phyloP scores from a whole-genome alignment of 2,797 vertebrate species.

The Rallus crepitans region DNA sequence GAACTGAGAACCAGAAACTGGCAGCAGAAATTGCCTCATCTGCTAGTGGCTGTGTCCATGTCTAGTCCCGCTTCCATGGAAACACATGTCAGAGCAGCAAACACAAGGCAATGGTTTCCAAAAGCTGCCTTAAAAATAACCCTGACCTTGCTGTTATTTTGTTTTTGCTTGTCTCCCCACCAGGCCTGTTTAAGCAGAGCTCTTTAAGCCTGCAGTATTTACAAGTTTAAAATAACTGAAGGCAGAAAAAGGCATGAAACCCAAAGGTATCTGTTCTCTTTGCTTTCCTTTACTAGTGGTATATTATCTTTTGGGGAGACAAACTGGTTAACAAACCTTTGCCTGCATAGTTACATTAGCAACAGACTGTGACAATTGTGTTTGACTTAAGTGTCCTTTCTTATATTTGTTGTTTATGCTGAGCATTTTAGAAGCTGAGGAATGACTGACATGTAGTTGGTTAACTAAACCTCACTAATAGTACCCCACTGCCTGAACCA shows the following conservation, averaged over 20 bases:
- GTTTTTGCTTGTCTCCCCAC: background rate
- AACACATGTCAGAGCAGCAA: conserved; percentile 58
- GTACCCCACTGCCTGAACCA: background rate
- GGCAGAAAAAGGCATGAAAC: background rate
- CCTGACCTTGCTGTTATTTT: background rate
- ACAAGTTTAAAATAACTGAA: background rate
- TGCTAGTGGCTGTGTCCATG: conserved; percentile 55
- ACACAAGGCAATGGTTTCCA: conserved; percentile 30
- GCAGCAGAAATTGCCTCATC: conserved; percentile 53
- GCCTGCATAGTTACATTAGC: background rate
- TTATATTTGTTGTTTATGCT: background rate
- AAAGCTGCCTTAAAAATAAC: conserved; percentile 56
- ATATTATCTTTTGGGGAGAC: background rate
- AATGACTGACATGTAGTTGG: background rate
- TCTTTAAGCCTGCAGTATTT: background rate
- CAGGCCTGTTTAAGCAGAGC: background rate
- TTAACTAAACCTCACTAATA: background rate
- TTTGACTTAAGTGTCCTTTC: background rate
- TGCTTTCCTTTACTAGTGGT: background rate
- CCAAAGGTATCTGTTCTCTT: background rate
- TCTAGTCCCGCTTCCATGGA: conserved; percentile 71
- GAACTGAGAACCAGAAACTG: conserved; percentile 35
- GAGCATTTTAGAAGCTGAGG: background rate
- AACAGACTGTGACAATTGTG: background rate
- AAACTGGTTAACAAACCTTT: background rate